phyloP scores from a whole-genome alignment of 2,113 vertebrate genomes.

The Syrrhaptes paradoxus region DNA sequence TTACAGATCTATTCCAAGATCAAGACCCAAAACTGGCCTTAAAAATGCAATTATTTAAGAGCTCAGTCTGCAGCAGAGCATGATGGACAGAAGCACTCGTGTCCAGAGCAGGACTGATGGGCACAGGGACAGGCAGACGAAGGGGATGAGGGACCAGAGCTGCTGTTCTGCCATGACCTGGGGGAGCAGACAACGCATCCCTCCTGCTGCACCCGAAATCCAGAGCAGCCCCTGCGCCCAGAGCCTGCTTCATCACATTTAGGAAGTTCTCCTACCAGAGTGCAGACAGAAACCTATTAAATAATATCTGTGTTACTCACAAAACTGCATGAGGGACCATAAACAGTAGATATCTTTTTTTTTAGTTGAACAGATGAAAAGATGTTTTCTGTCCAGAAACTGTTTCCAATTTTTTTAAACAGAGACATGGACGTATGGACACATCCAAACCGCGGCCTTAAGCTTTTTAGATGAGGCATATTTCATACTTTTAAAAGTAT shows the following conservation, averaged over 20 bases:
- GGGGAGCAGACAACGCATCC: rapidly evolving
- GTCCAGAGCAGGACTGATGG: background rate
- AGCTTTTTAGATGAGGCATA: background rate
- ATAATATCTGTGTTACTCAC: background rate
- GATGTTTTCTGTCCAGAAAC: background rate
- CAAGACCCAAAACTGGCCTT: background rate
- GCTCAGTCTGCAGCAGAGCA: background rate
- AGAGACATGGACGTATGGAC: background rate
- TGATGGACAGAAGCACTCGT: background rate
- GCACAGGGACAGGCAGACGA: too few relatives aligned
- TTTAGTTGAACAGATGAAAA: background rate
- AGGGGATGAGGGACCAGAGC: background rate
- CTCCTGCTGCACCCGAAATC: background rate
- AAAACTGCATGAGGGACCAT: background rate
- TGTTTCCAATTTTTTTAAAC: background rate
- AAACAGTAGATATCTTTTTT: background rate
- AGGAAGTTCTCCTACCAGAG: background rate
- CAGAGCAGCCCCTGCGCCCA: background rate
- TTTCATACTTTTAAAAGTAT: background rate
- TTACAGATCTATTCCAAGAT: background rate
- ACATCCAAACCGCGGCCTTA: background rate
- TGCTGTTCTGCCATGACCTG: rapidly evolving
- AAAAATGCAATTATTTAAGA: background rate
- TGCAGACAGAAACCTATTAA: background rate
- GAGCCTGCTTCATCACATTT: background rate